Percentiles rank a stretch among this genome's conserved stretches.
Evolutionary conservation across 2,797 vertebrate species (phyloP).

Genomic region (Nasua narica): DNA sequence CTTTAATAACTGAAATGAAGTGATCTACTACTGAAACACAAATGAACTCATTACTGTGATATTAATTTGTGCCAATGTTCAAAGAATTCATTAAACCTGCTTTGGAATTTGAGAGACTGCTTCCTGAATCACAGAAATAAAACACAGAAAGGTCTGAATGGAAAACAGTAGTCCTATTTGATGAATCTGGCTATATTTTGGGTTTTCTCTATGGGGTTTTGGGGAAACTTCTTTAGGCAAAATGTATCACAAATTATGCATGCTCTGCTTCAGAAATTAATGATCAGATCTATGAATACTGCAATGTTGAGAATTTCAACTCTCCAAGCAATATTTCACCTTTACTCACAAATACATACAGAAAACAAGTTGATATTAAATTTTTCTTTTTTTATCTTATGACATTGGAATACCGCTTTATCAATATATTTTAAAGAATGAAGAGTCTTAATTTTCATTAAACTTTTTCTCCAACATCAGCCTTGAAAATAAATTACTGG

Average conservation of each 20-base stretch:
- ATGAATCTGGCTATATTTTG: background rate
- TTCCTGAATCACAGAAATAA: constrained; percentile 52
- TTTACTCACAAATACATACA: constrained; percentile 17
- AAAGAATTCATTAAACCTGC: constrained; percentile 39
- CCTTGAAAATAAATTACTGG: constrained; percentile 14
- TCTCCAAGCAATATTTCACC: constrained; percentile 51
- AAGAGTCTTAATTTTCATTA: constrained; percentile 12
- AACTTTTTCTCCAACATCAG: background rate
- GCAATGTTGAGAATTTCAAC: constrained; percentile 57
- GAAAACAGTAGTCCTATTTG: background rate
- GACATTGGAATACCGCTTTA: background rate
- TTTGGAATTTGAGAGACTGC: constrained; percentile 20
- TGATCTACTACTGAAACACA: background rate
- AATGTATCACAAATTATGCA: constrained; percentile 30
- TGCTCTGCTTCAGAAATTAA: constrained; percentile 59
- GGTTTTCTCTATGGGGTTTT: background rate
- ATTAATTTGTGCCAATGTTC: constrained; percentile 34
- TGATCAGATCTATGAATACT: constrained; percentile 46
- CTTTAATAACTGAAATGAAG: constrained; percentile 26
- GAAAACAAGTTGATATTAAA: constrained; percentile 49
- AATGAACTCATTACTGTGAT: constrained; percentile 16
- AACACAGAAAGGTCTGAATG: background rate
- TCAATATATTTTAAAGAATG: background rate
- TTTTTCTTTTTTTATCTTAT: constrained; percentile 28
- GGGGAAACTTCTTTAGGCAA: constrained; percentile 8